Evolutionary conservation across 2,888 invertebrate species (phyloP).

Genomic region (Rotaria macrura): DNA sequence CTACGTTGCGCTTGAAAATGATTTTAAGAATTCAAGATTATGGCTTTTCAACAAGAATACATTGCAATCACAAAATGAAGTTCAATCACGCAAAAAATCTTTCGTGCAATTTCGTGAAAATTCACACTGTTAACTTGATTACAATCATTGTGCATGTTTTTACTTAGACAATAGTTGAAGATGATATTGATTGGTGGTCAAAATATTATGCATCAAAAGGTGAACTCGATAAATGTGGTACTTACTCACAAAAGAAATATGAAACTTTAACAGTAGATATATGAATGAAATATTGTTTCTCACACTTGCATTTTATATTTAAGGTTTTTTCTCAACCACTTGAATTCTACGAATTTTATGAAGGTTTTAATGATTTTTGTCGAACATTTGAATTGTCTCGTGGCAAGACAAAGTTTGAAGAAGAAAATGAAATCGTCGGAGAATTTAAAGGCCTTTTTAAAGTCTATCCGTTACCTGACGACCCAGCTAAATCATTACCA

Average conservation of each 20-base stretch:
- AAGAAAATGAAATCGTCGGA: slow-evolving; percentile 54
- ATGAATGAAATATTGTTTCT: too few relatives aligned
- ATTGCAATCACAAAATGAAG: too few relatives aligned
- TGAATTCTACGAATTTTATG: slow-evolving; percentile 48
- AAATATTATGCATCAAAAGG: slow-evolving; percentile 82
- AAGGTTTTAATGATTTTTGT: slow-evolving; percentile 52
- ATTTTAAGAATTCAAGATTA: too few relatives aligned
- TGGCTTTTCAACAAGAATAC: too few relatives aligned
- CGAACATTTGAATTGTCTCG: slow-evolving; percentile 50
- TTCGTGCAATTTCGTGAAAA: too few relatives aligned
- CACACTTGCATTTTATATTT: slow-evolving; percentile 8
- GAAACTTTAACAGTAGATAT: slow-evolving; percentile 48
- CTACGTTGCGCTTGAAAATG: too few relatives aligned
- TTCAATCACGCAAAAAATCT: too few relatives aligned
- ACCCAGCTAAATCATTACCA: slow-evolving; percentile 39
- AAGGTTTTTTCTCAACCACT: slow-evolving; percentile 48
- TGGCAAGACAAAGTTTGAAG: slow-evolving; percentile 55
- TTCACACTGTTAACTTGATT: too few relatives aligned
- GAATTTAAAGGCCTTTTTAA: slow-evolving; percentile 54
- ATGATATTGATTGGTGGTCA: slow-evolving; percentile 83
- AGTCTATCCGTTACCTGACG: slow-evolving; percentile 49
- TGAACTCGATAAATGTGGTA: slow-evolving; percentile 51
- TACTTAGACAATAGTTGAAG: slow-evolving; percentile 37
- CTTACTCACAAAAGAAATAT: slow-evolving; percentile 48
- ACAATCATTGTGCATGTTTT: too few relatives aligned